Base-by-base conservation (phyloP, 2,797 vertebrate genomes). In the Megalops cyprinoides region DNA sequence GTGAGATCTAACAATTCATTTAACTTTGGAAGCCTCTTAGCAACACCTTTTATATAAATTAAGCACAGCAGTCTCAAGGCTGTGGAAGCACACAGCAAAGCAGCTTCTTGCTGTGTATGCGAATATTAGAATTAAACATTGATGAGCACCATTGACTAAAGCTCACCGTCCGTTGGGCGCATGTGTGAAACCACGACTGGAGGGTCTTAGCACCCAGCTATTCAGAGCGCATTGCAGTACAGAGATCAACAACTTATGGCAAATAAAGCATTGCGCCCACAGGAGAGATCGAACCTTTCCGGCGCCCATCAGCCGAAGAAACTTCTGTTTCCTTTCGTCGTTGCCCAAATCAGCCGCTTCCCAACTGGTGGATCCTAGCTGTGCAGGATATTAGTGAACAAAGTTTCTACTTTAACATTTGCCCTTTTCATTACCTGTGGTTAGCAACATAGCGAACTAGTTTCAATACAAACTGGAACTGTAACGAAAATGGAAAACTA, bases 281-380 rank as follows among this genome's bases (percentile, higher is more conserved):
- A 25, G 10, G 3, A 25, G 23, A 23, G 18, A 44, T 25, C 67
- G 20, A 18, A 98, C 97, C 96, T 98, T 99, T 79, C 93, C 94
- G 1, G 97, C 97, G 0, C 97, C 97, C 98, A 98, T 99, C 83
- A 99, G 90, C 69, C 97, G 94, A 79, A 98, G 87, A 90, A 99
- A 99, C 91, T 99, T 99, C 89, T 98, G 97, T 81, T 96, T 98
- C 85, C 98, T 94, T 83, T 98, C 97, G 74, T 95, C 88, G 80
- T 97, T 97, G 73, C 98, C 98, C 49, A 99, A 91, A 81, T 98
- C 98, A 62, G 96, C 98, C 46, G 94, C 86, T 42, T 93, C 93
- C 97, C 98, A 99, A 86, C 95, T 96, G 75, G 95, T 94, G 42
- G 94, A 91, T 62, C 94, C 97, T 73, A 94, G 91, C 96, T 96